Base-by-base conservation (phyloP, 2,113 vertebrate species). In the Pimephales promelas region DNA sequence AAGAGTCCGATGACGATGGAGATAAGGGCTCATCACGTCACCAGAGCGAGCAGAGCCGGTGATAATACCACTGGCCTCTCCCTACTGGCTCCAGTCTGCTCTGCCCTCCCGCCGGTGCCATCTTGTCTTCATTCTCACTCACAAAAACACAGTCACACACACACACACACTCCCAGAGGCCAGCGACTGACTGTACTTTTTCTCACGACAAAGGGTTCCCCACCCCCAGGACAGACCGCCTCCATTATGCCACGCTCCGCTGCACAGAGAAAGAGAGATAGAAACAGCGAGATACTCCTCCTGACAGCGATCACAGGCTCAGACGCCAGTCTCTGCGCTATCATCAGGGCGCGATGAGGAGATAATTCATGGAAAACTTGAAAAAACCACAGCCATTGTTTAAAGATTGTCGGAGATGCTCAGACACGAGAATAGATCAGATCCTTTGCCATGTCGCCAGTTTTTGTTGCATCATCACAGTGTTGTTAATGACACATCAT, bases 31-130 rank as follows among this genome's bases (percentile, higher is more conserved):
- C 86, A 88, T 84, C 86, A 86, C 90, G 87, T 92, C 90, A 93
- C 90, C n/a, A 49, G 88, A 87, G 79, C 61, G 78, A 80, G 64
- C 71, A 34, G 73, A 84, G 79, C 0, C 76, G 34, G 79, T 68
- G 92, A 93, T 92, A 92, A 92, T 91, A 88, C 89, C 87, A 83
- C 85, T 92, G 89, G 92, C 91, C 92, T 90, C 88, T 89, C 88
- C 85, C 90, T 61, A 45, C 71, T 16, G 74, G 82, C 73, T 90
- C 88, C 88, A 87, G 89, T 76, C 86, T 86, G 85, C 89, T 88
- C 81, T 88, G 87, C 86, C 87, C 88, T 90, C 85, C 49, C 62
- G 45, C 88, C 90, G 92, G 93, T 93, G 93, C 93, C 92, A 90
- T 84, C 82, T 87, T 91, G 92, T 93, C 94, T 93, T 92, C 78